Base-by-base conservation (phyloP, 2,797 vertebrate species). In the Philypnodon macrostomus region DNA sequence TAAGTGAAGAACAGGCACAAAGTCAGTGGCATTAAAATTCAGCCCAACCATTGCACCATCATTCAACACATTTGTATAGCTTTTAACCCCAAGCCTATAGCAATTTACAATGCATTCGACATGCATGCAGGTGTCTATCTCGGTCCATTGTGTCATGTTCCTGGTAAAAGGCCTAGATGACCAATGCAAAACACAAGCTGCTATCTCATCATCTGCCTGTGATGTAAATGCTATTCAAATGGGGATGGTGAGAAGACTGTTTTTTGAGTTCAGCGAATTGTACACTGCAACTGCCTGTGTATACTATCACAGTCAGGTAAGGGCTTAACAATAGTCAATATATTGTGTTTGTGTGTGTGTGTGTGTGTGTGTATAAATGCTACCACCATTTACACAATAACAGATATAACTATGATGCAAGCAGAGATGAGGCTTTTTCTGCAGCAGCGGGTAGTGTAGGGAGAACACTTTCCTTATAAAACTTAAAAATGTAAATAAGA, bases 21-120 rank as follows among this genome's bases (percentile, higher is more conserved):
- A 66, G 73, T 76, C 59, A 4, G 37, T 87, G 82, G 88, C 84
- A 89, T 90, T 88, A 89, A 82, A 81, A 88, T 89, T 90, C 87
- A 88, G 62, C 57, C 79, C 77, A 85, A 86, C 62, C 58, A n/a
- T 65, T 64, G 64, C 82, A 80, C 63, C 61, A 79, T 75, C 87
- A 89, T 90, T 91, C 80, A 90, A 72, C 33, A 73, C 63, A 67
- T 63, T 63, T 63, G 48, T 59, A 36, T 65, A 52, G 63, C 7
- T 47, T 50, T 53, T 32, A 40, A 62, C n/a, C n/a, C n/a, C n/a
- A n/a, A n/a, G n/a, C n/a, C n/a, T n/a, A n/a, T n/a, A n/a, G n/a
- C n/a, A n/a, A n/a, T n/a, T n/a, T n/a, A n/a, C n/a, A n/a, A n/a
- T n/a, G n/a, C n/a, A n/a, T n/a, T n/a, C n/a, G n/a, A n/a, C n/a